A percentile compares a stretch with the other conserved stretches of the same genome.
phyloP scores from a whole-genome alignment of 2,113 vertebrate genomes.

The Rana temporaria region DNA sequence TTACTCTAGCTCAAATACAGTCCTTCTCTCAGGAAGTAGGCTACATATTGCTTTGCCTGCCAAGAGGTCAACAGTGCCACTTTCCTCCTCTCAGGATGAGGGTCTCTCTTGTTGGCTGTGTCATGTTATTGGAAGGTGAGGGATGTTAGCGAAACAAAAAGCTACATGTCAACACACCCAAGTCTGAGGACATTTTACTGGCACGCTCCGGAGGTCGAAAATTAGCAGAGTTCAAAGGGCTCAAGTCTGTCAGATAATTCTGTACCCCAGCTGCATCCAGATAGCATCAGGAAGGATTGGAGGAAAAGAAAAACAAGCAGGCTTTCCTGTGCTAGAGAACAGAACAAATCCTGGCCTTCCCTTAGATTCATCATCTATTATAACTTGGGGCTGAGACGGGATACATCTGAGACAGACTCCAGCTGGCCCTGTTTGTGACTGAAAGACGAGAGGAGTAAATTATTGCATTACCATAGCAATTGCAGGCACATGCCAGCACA shows the following conservation, averaged over 20 bases:
- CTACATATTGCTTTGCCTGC: neutral
- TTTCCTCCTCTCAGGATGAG: slow-evolving; percentile 5
- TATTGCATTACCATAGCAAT: slow-evolving; percentile 48
- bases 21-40: neutral
- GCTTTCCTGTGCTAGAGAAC: slow-evolving; percentile 36
- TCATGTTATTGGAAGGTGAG: slow-evolving; percentile 27
- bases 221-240: slow-evolving; percentile 51
- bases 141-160: slow-evolving; percentile 42
- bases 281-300: slow-evolving; percentile 47
- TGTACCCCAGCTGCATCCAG: slow-evolving; percentile 33
- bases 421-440: slow-evolving; percentile 38
- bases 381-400: slow-evolving; percentile 16
- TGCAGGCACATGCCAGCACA: slow-evolving; percentile 26
- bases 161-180: slow-evolving; percentile 42
- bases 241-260: slow-evolving; percentile 31
- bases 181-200: slow-evolving; percentile 14
- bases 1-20: neutral
- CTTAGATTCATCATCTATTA: slow-evolving; percentile 8
- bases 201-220: slow-evolving; percentile 35
- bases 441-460: slow-evolving; percentile 23
- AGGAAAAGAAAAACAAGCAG: slow-evolving; percentile 52
- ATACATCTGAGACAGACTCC: slow-evolving; percentile 37
- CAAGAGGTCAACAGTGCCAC: neutral
- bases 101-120: slow-evolving; percentile 14
- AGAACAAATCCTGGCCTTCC: slow-evolving; percentile 29